Conservation (phyloP, 2,888 invertebrate species). For the Monochamus alternatus region DNA sequence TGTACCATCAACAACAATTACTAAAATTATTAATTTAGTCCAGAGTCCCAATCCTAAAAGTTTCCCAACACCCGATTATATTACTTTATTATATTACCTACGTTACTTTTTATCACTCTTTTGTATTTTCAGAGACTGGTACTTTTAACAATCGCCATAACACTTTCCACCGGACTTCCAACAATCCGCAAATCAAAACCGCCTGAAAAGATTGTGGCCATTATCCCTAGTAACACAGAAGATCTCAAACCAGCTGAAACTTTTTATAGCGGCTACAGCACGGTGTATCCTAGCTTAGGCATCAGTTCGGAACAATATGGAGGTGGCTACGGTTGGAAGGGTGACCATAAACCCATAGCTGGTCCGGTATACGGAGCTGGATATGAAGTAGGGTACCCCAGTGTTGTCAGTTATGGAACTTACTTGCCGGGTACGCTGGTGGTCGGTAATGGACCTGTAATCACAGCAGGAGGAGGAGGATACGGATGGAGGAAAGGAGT, state of each 20-base stretch:
- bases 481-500: slow-evolving; percentile 26
- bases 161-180: background rate
- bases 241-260: slow-evolving; percentile 28
- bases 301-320: slow-evolving; percentile 2
- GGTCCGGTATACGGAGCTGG: slow-evolving; percentile 25
- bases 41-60: too few species aligned
- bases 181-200: background rate
- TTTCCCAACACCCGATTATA: too few species aligned
- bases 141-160: background rate
- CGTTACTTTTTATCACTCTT: background rate
- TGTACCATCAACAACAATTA: too few species aligned
- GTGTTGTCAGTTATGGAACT: slow-evolving; percentile 17
- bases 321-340: slow-evolving; percentile 42
- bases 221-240: slow-evolving; percentile 5
- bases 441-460: background rate
- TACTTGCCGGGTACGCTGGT: background rate
- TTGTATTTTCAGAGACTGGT: slow-evolving; percentile 19
- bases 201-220: slow-evolving; percentile 5
- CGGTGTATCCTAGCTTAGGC: slow-evolving; percentile 11
- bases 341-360: background rate
- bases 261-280: slow-evolving; percentile 16
- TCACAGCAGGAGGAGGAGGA: background rate
- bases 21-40: too few species aligned
- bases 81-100: background rate
- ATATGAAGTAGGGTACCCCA: slow-evolving; percentile 13